Conservation (phyloP, 2,888 invertebrate genomes). For the Incurvaria masculella region DNA sequence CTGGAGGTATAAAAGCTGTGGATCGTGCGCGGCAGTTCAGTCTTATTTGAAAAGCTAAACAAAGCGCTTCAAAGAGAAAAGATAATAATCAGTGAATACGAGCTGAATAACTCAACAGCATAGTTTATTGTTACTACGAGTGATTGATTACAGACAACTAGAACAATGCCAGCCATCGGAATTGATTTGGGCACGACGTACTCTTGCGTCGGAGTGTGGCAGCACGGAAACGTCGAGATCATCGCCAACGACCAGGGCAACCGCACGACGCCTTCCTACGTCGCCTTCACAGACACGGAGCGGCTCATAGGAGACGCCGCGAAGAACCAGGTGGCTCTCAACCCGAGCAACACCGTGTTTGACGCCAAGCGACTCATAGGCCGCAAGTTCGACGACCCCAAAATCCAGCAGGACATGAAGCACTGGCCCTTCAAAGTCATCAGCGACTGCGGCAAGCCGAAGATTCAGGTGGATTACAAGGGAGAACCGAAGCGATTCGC, state of each 20-base stretch:
- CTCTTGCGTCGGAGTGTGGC: conserved; percentile 84
- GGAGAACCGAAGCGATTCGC: conserved; percentile 62
- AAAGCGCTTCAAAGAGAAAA: background rate
- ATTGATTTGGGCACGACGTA: conserved; percentile 85
- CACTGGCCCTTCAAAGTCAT: conserved; percentile 81
- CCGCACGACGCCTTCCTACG: conserved; percentile 83
- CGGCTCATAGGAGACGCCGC: conserved; percentile 84
- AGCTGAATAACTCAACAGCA: no score
- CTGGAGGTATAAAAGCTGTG: background rate
- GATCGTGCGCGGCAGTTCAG: background rate
- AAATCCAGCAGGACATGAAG: conserved; percentile 75
- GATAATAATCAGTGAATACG: background rate
- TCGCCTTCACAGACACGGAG: conserved; percentile 83
- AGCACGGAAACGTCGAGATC: conserved; percentile 76
- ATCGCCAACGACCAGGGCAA: conserved; percentile 90
- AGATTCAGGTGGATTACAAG: conserved; percentile 65
- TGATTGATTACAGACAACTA: background rate
- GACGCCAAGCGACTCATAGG: conserved; percentile 77
- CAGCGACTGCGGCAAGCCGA: conserved; percentile 63
- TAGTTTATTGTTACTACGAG: no score
- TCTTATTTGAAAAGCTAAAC: background rate
- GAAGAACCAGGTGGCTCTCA: conserved; percentile 78
- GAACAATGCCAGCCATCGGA: background rate
- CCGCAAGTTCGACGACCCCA: conserved; percentile 69
- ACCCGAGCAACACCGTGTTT: conserved; percentile 72